Base-by-base conservation (phyloP, 2,797 vertebrate genomes). In the Syngnathus acus region DNA sequence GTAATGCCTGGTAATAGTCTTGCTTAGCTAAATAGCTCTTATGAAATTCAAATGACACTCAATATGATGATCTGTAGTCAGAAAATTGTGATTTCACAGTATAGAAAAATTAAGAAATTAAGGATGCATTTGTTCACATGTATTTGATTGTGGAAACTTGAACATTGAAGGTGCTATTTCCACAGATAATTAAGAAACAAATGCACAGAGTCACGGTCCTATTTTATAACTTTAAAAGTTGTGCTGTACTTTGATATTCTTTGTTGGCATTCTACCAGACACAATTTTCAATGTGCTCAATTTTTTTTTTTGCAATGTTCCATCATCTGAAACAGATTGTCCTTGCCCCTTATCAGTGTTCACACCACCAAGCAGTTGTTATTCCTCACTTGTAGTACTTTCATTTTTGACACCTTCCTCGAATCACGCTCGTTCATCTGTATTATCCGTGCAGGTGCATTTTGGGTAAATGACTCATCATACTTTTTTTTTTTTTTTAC, bases 371-470 rank as follows among this genome's bases (percentile, higher is more conserved):
- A 54, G 53, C 21, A 26, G 53, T 54, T 51, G 50, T 51, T 54
- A 26, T 54, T 54, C 26, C 53, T 54, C 53, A 54, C 53, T 54
- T 54, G 21, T 54, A 5, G 53, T 26, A 23, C 21, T 54, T 54
- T 54, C 50, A 26, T 53, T n/a, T 53, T 53, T 62, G 57, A 67
- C 62, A 69, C 64, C 66, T 71, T 23, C 1, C 69, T 67, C 75
- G 68, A 39, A 69, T 77, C 57, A n/a, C 57, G 17, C 40, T 71
- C 3, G 4, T 4, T 54, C 53, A 54, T 54, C 23, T 54, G 53
- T 13, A 54, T 26, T 23, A 54, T 23, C 14, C 21, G n/a, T 54
- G 37, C 17, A 2, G 37, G 37, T 3, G 37, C 17, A 40, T 74
- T 66, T 75, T 7, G 2, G 9, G 50, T 21, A n/a, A 21, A n/a